Evolutionary conservation across 2,797 vertebrate species (phyloP).

Genomic region (Iguana delicatissima): DNA sequence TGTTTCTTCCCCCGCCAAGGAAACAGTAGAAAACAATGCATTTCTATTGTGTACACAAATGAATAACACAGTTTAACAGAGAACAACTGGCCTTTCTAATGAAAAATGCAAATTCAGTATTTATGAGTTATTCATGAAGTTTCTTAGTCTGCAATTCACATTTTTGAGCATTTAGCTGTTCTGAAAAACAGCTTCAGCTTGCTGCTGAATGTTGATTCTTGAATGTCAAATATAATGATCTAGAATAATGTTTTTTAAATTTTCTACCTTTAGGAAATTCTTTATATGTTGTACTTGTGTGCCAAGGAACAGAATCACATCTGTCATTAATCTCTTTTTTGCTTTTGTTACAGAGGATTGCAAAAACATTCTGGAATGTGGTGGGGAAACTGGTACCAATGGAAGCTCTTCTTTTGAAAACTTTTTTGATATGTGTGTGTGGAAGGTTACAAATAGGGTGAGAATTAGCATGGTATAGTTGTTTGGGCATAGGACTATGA

Average conservation of each 20-base stretch:
- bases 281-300: not conserved
- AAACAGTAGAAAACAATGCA: slow-evolving; percentile 17
- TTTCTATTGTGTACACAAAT: slow-evolving; percentile 60
- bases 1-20: slow-evolving; percentile 41
- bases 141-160: slow-evolving; percentile 58
- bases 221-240: slow-evolving; percentile 68
- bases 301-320: not conserved
- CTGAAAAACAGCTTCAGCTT: slow-evolving; percentile 56
- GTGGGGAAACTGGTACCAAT: not conserved
- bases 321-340: not conserved
- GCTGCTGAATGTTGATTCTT: slow-evolving; percentile 48
- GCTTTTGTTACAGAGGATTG: not conserved
- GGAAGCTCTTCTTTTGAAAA: not conserved
- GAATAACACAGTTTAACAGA: slow-evolving; percentile 54
- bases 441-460: not conserved
- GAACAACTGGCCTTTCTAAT: slow-evolving; percentile 63
- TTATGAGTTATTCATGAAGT: slow-evolving; percentile 68
- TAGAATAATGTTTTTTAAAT: slow-evolving; percentile 22
- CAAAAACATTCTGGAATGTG: not conserved
- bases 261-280: not conserved
- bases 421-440: not conserved
- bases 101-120: slow-evolving; percentile 66
- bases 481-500: too few species aligned
- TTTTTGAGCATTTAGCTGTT: slow-evolving; percentile 59
- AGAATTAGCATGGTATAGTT: too few species aligned